phyloP scores from a whole-genome alignment of 2,797 vertebrate genomes.

The Yasuhikotakia modesta region DNA sequence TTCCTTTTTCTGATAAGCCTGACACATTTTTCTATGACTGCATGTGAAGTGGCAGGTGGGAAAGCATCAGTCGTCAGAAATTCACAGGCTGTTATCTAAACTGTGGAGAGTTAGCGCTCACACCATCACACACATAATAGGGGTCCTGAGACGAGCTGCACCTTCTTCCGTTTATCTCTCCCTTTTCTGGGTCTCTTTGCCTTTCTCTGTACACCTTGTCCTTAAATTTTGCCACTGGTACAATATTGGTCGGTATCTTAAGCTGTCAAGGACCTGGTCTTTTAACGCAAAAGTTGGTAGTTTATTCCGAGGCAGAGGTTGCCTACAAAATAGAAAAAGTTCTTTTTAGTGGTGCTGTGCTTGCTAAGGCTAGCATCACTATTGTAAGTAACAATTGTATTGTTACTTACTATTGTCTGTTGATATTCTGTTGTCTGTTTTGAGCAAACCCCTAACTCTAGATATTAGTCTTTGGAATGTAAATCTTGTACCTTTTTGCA shows the following conservation, averaged over 20 bases:
- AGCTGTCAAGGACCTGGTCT: background rate
- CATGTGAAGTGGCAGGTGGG: conserved; percentile 59
- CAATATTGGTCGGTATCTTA: background rate
- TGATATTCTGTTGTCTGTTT: no score
- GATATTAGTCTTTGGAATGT: background rate
- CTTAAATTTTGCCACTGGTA: conserved; percentile 8
- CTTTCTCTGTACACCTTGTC: conserved; percentile 12
- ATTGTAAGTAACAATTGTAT: no score
- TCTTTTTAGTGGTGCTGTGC: background rate
- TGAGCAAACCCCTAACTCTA: no score
- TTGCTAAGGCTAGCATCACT: background rate
- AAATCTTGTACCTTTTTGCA: no score
- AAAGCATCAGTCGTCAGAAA: conserved; percentile 49
- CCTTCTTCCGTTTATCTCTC: background rate
- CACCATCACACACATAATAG: conserved; percentile 40
- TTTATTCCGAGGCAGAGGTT: background rate
- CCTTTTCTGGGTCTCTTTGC: conserved; percentile 21
- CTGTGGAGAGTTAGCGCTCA: conserved; percentile 38
- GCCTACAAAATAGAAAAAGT: background rate
- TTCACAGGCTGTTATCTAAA: conserved; percentile 54
- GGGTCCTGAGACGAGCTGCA: conserved; percentile 25
- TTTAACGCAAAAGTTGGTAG: background rate
- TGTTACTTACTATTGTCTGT: no score
- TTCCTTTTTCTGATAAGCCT: conserved; percentile 54
- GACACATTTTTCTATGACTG: conserved; percentile 50